phyloP scores from a whole-genome alignment of 2,797 vertebrate species.

The Eutrigla gurnardus region DNA sequence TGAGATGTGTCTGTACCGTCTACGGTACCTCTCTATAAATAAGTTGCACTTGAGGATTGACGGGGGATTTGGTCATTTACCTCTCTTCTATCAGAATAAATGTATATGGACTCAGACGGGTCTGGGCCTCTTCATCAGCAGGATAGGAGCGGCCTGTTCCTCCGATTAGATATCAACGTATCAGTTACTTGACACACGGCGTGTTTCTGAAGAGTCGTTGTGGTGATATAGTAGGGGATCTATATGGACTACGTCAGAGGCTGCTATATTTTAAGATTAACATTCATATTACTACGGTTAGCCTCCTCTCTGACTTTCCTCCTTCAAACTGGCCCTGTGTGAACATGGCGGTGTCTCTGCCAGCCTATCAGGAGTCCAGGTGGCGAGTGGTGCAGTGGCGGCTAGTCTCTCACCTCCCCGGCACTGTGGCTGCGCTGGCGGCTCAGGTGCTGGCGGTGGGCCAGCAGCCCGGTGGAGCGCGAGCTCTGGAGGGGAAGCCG shows the following conservation, averaged over 20 bases:
- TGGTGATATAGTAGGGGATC: not conserved
- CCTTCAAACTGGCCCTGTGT: constrained; percentile 28
- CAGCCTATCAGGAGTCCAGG: constrained; percentile 17
- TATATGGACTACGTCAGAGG: not conserved
- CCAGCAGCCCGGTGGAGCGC: constrained; percentile 91
- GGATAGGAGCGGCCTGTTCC: not conserved
- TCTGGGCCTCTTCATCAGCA: not conserved
- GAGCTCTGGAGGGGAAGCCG: constrained; percentile 95
- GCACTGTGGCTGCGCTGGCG: constrained; percentile 98
- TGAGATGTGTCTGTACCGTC: no score
- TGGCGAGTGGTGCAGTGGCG: constrained; percentile 21
- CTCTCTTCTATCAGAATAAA: no score
- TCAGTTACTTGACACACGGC: not conserved
- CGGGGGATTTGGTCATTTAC: no score
- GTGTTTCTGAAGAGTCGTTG: not conserved
- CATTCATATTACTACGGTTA: no score
- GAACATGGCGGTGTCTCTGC: constrained; percentile 25
- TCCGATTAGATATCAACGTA: not conserved
- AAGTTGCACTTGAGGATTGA: no score
- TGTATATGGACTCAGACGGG: no score
- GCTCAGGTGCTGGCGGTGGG: constrained; percentile 94
- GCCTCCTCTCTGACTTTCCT: not conserved
- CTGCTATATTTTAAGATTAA: not conserved
- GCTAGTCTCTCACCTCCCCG: constrained; percentile 89
- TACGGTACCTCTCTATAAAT: no score